Base-by-base conservation (phyloP, 2,797 vertebrate genomes). In the Margarornis squamiger region DNA sequence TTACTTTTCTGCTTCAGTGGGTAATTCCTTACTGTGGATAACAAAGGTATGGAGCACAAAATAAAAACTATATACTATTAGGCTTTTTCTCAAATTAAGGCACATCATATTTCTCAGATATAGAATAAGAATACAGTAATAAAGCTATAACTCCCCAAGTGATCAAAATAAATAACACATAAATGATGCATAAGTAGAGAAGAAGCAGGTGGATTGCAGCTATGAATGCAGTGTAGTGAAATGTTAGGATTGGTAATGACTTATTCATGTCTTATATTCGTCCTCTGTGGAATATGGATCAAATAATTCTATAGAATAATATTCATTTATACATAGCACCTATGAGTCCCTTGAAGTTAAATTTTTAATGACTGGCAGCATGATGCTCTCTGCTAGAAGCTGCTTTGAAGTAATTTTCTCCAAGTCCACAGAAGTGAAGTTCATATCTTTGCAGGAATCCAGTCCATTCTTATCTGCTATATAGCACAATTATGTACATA, bases 81-180 rank as follows among this genome's bases (percentile, higher is more conserved):
- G 32, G 46, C 1, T 95, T 97, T 93, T 90, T 59, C 59, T 88
- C 57, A 93, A 97, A 96, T 97, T 96, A 95, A 96, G 85, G 58
- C 32, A 51, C 17, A 57, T 78, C 8, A 0, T 82, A 75, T 92
- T 97, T 97, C 86, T 94, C 92, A 89, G 63, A 80, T 38, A 73
- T 79, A 91, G 91, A 96, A 91, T 88, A 86, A 88, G 45, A 96
- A 94, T 73, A 48, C n/a, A 67, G 26, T 91, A 93, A 93, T 90
- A 92, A 94, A 91, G 61, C 61, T 87, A 36, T 92, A 96, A 83
- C 17, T 96, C 63, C 80, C 55, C 39, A 62, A 78, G 43, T 92
- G 72, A 85, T 61, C 91, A 92, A 95, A 96, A 95, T 95, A 97
- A 96, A 87, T 92, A 96, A 92, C 46, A 91, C 14, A 93, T 92